Percentiles rank a stretch among this genome's conserved stretches.
phyloP scores from a whole-genome alignment of 2,113 vertebrate genomes.

The Spermophilus dauricus region DNA sequence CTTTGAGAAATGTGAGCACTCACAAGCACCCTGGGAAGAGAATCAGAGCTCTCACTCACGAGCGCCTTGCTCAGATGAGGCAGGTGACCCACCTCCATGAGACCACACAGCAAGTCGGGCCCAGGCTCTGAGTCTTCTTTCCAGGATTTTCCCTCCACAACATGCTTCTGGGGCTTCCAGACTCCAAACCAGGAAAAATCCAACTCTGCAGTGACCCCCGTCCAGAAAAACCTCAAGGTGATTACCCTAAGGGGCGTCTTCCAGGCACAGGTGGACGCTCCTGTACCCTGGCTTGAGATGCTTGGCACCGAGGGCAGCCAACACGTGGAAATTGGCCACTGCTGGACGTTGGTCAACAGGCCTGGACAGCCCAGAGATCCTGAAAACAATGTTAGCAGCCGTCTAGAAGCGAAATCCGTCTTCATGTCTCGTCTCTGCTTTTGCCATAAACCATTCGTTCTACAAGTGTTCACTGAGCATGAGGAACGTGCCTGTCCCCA shows the following conservation, averaged over 20 bases:
- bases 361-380: not conserved
- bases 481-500: accelerated
- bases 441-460: not conserved
- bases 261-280: not conserved
- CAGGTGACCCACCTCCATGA: not conserved
- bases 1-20: not conserved
- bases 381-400: not conserved
- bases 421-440: not conserved
- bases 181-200: not conserved
- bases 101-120: not conserved
- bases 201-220: not conserved
- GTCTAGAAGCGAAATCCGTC: not conserved
- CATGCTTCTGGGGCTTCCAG: not conserved
- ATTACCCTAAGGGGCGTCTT: not conserved
- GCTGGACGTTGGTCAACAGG: too few species aligned
- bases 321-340: too few species aligned
- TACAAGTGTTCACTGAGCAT: not conserved
- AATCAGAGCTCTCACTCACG: not conserved
- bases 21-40: not conserved
- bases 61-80: not conserved
- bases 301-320: too few species aligned
- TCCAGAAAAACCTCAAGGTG: too few species aligned
- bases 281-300: not conserved
- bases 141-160: not conserved
- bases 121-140: not conserved